Conservation (phyloP, 1,140 invertebrate genomes). For the Aphaenogaster rudis region DNA sequence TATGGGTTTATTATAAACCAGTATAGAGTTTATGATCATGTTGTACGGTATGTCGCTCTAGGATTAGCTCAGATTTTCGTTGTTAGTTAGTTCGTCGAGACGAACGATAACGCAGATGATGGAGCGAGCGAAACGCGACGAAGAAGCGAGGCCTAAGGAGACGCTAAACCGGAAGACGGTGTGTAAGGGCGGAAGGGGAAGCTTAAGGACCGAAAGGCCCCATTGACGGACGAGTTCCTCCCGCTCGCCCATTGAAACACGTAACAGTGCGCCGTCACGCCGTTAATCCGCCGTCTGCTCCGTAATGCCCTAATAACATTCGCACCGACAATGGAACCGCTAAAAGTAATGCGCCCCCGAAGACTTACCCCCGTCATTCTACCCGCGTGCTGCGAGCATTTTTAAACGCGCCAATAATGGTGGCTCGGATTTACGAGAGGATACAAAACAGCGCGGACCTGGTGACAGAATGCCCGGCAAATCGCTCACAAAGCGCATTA, state of each 20-base stretch:
- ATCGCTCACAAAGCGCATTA: constrained; percentile 80
- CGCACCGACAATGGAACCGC: constrained; percentile 66
- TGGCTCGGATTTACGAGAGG: constrained; percentile 61
- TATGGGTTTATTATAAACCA: background rate
- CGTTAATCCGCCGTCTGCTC: constrained; percentile 70
- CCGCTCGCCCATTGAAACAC: constrained; percentile 78
- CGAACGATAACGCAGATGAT: constrained; percentile 27
- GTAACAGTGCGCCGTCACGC: constrained; percentile 73
- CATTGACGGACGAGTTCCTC: constrained; percentile 79
- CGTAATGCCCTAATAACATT: constrained; percentile 78
- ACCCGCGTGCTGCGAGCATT: constrained; percentile 35
- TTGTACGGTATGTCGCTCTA: background rate
- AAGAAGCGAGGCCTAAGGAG: constrained; percentile 68
- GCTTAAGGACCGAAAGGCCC: constrained; percentile 77
- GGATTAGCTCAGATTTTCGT: constrained; percentile 33
- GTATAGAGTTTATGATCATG: constrained; percentile 8
- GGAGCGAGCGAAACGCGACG: constrained; percentile 5
- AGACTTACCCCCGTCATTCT: constrained; percentile 27
- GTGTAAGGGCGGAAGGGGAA: constrained; percentile 81
- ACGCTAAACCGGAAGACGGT: constrained; percentile 82
- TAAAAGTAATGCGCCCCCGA: constrained; percentile 57
- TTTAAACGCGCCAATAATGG: constrained; percentile 61
- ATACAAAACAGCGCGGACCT: constrained; percentile 64
- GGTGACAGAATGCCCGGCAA: constrained; percentile 71
- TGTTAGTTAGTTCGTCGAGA: constrained; percentile 8